Percentiles rank a stretch among this genome's conserved stretches.
These are phyloP conservation scores for Trissolcus basalis DNA, from an alignment of 1,140 invertebrate species.

Conservation along the genomic window DNA sequence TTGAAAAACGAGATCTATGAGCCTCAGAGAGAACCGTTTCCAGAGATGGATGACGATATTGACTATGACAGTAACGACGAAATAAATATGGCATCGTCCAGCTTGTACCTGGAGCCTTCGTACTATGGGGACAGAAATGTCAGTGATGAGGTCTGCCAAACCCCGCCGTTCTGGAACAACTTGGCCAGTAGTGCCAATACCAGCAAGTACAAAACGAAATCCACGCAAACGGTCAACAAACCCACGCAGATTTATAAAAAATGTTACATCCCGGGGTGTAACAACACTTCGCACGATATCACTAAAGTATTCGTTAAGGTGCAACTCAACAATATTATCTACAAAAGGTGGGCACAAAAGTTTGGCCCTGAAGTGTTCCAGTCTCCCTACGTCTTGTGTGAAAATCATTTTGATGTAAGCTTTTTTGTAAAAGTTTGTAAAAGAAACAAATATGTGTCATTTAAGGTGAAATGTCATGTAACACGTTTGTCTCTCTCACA, in stretches of 20 bases:
- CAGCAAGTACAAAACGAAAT: slow-evolving; percentile 7
- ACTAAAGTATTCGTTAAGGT: slow-evolving; percentile 30
- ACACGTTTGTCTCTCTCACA: too few species aligned
- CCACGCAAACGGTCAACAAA: slow-evolving; percentile 2
- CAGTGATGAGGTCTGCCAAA: too few species aligned
- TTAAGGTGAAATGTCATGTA: too few species aligned
- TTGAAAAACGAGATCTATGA: background rate
- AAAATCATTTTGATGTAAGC: slow-evolving; percentile 34
- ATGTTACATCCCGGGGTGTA: slow-evolving; percentile 20
- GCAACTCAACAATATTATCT: slow-evolving; percentile 16
- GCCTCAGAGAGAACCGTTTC: background rate
- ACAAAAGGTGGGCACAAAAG: slow-evolving; percentile 29
- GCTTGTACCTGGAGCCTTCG: too few species aligned
- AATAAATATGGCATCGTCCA: too few species aligned
- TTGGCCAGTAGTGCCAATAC: too few species aligned
- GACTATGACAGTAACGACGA: background rate
- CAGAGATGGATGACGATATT: background rate
- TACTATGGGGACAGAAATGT: too few species aligned
- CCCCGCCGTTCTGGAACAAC: background rate
- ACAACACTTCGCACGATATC: slow-evolving; percentile 16
- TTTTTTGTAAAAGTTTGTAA: too few species aligned
- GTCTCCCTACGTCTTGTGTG: slow-evolving; percentile 27
- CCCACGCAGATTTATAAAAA: slow-evolving; percentile 4
- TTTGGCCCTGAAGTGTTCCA: slow-evolving; percentile 13
- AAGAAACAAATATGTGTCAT: too few species aligned